Evolutionary conservation across 2,888 invertebrate species (phyloP), one percentile per base, ranked within the genome.

Genomic region (Congeria kusceri): DNA sequence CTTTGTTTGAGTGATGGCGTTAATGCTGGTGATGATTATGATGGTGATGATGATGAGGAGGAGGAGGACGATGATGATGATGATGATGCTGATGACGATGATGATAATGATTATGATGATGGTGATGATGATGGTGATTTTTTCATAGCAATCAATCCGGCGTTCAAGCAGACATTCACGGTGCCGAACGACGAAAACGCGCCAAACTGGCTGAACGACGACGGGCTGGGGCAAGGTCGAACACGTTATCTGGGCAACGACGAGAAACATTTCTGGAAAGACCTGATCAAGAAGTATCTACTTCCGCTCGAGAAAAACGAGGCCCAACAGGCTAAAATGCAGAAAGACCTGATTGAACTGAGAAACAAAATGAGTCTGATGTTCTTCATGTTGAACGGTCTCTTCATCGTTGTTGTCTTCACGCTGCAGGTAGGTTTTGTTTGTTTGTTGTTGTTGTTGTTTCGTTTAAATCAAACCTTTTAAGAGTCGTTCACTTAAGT

Each of bases 361-460:
- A 96, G 99, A 93, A 98, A 99, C 95, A 97, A 97, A 91, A 97
- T 90, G 77, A 87, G 89, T 63, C 78, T 92, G 53, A 90, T 90
- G 83, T 99, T 99, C 95, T 97, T 99, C 95, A 99, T 99, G 98
- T 94, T 98, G 94, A 99, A 99, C 95, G 98, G 98, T 86, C 96
- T 99, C 91, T 99, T 99, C 95, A 98, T 99, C 92, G 96, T 99
- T 94, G 97, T 98, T 95, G 98, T 99, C 91, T 98, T 99, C 95
- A 96, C 99, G 94, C 96, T 99, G 94, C 99, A 80, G 80, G 80
- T 80, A 49, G 63, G 15, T 20, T 49, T 49, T 49, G 4, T 4
- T 32, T n/a, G n/a, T n/a, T n/a, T n/a, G n/a, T n/a, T n/a, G n/a
- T n/a, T n/a, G n/a, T n/a, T n/a, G n/a, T n/a, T n/a, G n/a, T n/a